phyloP scores from a whole-genome alignment of 2,797 vertebrate genomes.

The Pachyuromys duprasi region DNA sequence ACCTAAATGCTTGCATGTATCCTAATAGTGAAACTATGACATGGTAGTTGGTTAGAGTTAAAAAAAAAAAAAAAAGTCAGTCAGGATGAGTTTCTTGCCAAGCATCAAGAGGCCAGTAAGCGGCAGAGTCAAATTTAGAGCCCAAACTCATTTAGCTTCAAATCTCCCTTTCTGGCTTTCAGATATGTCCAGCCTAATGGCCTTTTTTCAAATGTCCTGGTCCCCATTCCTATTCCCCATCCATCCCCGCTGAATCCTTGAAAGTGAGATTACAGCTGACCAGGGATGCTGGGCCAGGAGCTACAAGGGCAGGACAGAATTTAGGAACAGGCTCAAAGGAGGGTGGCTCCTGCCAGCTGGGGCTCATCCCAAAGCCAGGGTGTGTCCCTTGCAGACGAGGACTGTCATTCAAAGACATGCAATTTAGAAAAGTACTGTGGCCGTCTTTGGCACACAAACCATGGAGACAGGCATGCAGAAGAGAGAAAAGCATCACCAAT shows the following conservation, averaged over 20 bases:
- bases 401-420: slow-evolving; percentile 4
- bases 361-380: neutral
- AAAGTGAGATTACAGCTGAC: neutral
- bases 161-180: neutral
- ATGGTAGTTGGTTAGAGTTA: neutral
- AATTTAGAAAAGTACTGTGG: neutral
- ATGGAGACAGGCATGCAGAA: neutral
- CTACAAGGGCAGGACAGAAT: neutral
- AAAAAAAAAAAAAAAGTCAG: neutral
- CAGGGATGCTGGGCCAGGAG: neutral
- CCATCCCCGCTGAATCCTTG: neutral
- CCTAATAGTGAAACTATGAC: neutral
- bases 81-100: neutral
- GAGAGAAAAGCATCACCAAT: neutral
- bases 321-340: neutral
- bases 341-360: neutral
- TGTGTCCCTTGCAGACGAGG: neutral
- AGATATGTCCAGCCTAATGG: rapidly evolving
- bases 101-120: neutral
- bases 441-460: slow-evolving; percentile 33
- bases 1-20: rapidly evolving
- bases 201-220: neutral
- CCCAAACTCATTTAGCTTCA: neutral
- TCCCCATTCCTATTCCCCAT: too few species aligned
- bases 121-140: neutral